Conservation (phyloP, 2,113 vertebrate genomes). For the Cheirogaleus medius region DNA sequence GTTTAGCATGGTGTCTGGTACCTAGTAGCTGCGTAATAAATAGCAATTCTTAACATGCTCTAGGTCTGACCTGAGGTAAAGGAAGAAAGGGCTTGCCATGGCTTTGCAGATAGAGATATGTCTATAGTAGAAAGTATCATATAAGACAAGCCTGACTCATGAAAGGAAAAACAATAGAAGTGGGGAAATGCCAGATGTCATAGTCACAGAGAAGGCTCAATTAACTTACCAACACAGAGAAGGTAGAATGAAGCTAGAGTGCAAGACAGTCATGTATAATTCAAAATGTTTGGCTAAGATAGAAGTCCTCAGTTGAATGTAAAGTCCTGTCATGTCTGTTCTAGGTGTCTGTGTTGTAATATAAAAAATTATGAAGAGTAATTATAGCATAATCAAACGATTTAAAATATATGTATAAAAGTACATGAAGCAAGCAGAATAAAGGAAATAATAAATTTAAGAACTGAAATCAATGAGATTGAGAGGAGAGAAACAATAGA, state of each 20-base stretch:
- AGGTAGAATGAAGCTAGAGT: not conserved
- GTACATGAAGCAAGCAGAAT: not conserved
- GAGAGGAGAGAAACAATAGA: not conserved
- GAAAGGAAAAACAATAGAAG: not conserved
- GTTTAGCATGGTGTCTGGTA: not conserved
- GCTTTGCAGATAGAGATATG: not conserved
- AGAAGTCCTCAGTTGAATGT: not conserved
- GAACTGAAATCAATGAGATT: not conserved
- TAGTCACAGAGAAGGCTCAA: not conserved
- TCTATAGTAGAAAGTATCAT: not conserved
- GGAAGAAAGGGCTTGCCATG: not conserved
- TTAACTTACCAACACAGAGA: not conserved
- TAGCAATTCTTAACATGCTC: not conserved
- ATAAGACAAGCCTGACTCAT: not conserved
- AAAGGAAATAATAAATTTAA: not conserved
- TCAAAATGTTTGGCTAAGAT: not conserved
- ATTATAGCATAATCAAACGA: not conserved
- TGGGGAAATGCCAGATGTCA: not conserved
- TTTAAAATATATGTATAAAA: not conserved
- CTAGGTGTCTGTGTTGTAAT: not conserved
- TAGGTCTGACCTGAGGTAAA: not conserved
- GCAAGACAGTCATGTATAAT: not conserved
- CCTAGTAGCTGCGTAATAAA: not conserved
- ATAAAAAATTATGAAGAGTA: not conserved
- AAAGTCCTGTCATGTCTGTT: not conserved